Evolutionary conservation across 2,113 vertebrate genomes (phyloP), one percentile per base, ranked within the genome.

Genomic region (Bucco capensis): DNA sequence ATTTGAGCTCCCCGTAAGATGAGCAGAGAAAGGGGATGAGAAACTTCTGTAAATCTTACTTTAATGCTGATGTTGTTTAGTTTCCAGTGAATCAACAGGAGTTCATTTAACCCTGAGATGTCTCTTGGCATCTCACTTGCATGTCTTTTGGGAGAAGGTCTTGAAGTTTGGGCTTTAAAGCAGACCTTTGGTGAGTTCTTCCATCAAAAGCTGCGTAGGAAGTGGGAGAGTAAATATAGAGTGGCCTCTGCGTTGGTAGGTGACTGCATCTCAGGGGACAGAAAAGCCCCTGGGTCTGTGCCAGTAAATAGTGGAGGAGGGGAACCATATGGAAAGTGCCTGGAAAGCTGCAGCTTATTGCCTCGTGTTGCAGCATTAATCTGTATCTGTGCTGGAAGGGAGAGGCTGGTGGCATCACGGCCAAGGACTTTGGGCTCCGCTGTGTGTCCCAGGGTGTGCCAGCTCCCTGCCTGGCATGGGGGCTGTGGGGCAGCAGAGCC

Each of bases 371-470:
- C 60, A 51, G 70, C 80, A 31, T 33, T 22, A 10, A 18, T 19
- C 19, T 9, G 13, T 21, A 2, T 19, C 58, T 30, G 37, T 5
- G 4, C 58, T 31, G 74, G 51, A 10, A 11, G 30, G 46, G 81
- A 60, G 44, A 51, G 37, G 64, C 65, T 1, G 3, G 23, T 7
- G 4, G 37, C 4, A 46, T 24, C n/a, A 14, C 0, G 2, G 31
- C 64, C 1, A 0, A 14, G 65, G 61, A 33, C 46, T 22, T 31
- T 18, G 16, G 3, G 46, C 19, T 16, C n/a, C 7, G 3, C 77
- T 0, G 2, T 5, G 4, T 46, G 50, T 49, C 38, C 28, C 1
- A 13, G 67, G 69, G 35, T 46, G 57, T 54, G 74, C 74, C 0
- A 0, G 12, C 40, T 83, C 24, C 79, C 38, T 23, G 51, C 28